Evolutionary conservation across 2,888 invertebrate species (phyloP).

Genomic region (Pheosia gnoma): DNA sequence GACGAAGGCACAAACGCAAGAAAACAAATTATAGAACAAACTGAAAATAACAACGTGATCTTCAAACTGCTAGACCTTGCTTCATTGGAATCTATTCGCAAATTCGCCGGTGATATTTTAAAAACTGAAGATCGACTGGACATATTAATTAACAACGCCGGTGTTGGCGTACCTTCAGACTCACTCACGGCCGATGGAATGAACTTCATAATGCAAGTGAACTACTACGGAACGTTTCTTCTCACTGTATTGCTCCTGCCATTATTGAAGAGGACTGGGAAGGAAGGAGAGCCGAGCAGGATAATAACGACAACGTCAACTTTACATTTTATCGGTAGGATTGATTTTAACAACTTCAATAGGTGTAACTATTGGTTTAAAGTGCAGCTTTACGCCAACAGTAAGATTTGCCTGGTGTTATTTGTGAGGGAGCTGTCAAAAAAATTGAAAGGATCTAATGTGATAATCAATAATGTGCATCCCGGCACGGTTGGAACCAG

Average conservation of each 20-base stretch:
- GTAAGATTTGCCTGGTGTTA: conserved; percentile 88
- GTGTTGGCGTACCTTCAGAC: conserved; percentile 79
- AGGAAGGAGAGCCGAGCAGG: conserved; percentile 84
- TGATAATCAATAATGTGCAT: conserved; percentile 91
- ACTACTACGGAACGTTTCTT: conserved; percentile 95
- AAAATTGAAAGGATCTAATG: conserved; percentile 83
- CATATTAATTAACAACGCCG: conserved; percentile 94
- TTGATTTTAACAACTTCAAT: conserved; percentile 85
- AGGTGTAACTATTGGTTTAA: conserved; percentile 81
- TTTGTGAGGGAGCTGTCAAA: conserved; percentile 87
- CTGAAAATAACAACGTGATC: conserved; percentile 85
- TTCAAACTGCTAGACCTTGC: conserved; percentile 88
- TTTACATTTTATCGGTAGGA: conserved; percentile 85
- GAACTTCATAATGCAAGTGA: conserved; percentile 94
- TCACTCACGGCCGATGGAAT: conserved; percentile 88
- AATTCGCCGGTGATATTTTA: conserved; percentile 89
- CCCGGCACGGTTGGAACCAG: conserved; percentile 91
- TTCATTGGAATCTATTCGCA: conserved; percentile 87
- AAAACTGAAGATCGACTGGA: conserved; percentile 87
- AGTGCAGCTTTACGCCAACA: conserved; percentile 75
- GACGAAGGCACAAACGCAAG: conserved; percentile 50
- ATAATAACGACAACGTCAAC: conserved; percentile 90
- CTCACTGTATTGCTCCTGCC: conserved; percentile 93
- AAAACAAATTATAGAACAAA: conserved; percentile 84
- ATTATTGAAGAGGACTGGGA: conserved; percentile 79